Conservation (phyloP, 2,888 invertebrate species). For the Callimorpha dominula region DNA sequence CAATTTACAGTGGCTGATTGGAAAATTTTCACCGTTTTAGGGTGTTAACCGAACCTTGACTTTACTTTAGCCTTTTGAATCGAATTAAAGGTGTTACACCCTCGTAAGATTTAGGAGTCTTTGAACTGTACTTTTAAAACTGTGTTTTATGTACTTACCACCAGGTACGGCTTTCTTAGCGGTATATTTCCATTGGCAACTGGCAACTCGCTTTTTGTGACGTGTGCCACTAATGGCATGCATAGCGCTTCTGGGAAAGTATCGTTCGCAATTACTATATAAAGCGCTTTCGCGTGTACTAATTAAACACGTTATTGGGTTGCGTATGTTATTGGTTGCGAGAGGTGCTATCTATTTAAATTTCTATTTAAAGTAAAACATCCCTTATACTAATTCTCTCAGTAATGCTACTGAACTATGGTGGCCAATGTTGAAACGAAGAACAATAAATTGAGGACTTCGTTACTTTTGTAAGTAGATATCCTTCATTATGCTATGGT, state of each 20-base stretch:
- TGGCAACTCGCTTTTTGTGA: not conserved
- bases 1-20: conserved; percentile 86
- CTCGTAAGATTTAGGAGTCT: conserved; percentile 42
- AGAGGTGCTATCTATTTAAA: too few species aligned
- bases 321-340: too few species aligned
- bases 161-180: not conserved
- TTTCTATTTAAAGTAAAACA: too few species aligned
- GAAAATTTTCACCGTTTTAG: conserved; percentile 84
- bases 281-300: not conserved
- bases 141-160: not conserved
- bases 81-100: conserved; percentile 68
- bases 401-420: too few species aligned
- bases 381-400: too few species aligned
- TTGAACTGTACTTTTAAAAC: not conserved
- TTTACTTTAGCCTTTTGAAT: conserved; percentile 75
- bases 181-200: not conserved
- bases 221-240: not conserved
- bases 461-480: too few species aligned
- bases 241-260: too few species aligned
- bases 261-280: not conserved
- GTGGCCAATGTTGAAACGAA: too few species aligned
- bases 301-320: too few species aligned
- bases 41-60: conserved; percentile 84
- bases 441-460: too few species aligned
- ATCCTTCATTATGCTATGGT: too few species aligned